Base-by-base conservation (phyloP, 2,113 vertebrate genomes). In the Dasyornis broadbenti region DNA sequence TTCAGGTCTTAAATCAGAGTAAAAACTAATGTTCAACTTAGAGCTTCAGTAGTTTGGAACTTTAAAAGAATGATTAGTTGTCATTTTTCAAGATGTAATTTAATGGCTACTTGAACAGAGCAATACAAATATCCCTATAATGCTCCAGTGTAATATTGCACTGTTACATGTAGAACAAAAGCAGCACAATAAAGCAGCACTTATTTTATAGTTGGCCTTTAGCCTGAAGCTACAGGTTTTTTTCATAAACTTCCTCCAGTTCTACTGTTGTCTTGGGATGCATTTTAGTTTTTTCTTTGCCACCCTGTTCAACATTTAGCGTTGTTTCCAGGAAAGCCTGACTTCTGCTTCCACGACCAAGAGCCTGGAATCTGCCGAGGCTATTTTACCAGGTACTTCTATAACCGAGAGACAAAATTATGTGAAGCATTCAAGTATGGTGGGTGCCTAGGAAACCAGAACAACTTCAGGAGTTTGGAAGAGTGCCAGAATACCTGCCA, bases 391-490 rank as follows among this genome's bases (percentile, higher is more conserved):
- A 98, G 99, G 35, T 99, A 98, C 96, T 98, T 98, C 96, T 99
- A 98, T 86, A 98, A 98, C 95, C 97, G 88, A 78, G 64, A 70
- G 6, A 97, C 91, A 63, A 96, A 98, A 70, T 44, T 93, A 49
- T 99, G 99, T 95, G 98, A 97, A 70, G 39, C n/a, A 4, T 99
- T 99, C 97, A 97, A 86, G 68, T 99, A 99, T 8, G 99, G 99
- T 10, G 99, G 99, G 40, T 99, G 99, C 94, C 98, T 99, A 5
- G 99, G 99, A 81, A 99, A 99, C 71, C 97, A 96, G 82, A 99
- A 99, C 97, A 99, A 99, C 94, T 99, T 99, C 95, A 91, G 56
- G 68, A 98, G 90, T 27, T 52, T 98, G 94, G 96, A 97, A 30
- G 97, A 98, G 35, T 99, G 99, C 94, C 97, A 97, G 91, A 69